Evolutionary conservation across 2,888 invertebrate genomes (phyloP), one percentile per base, ranked within the genome.

Genomic region (Chalcis sispes): DNA sequence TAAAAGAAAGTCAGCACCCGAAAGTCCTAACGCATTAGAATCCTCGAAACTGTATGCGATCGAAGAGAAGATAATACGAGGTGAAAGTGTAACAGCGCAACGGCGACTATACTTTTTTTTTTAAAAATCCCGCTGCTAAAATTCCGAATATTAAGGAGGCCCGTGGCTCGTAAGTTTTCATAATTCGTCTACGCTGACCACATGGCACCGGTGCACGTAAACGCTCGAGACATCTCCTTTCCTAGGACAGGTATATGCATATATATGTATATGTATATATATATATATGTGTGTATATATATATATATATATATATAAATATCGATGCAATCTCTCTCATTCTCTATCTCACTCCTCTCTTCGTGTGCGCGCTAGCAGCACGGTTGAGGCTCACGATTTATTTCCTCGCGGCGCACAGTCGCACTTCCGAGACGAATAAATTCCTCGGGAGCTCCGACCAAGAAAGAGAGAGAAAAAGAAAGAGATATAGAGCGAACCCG

Each of bases 361-460:
- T n/a, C 13, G 25, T 15, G 18, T 20, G 48, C 7, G 23, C 42
- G 29, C 42, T 18, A 20, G 36, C 58, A 8, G 50, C 23, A n/a
- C 23, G 10, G 8, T 62, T 64, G 62, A 56, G 59, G 69, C 50
- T 46, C 58, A 50, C 62, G 62, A 77, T 77, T 77, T 75, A 77
- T 77, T 72, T 61, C 54, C 58, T 56, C 36, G 66, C 71, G 27
- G 46, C 67, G 50, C 66, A 52, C 69, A 69, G 75, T 67, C 69
- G 64, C 75, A 78, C 77, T 78, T 78, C 77, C 75, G 75, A 75
- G 72, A 76, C 77, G 79, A 77, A 77, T 77, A 77, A 77, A 79
- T 78, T 78, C 71, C 61, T 64, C 32, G 58, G 20, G 66, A 58
- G 56, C 62, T 62, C 3, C 42, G 54, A 18, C 5, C 10, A 36